Base-by-base conservation (phyloP, 2,113 vertebrate species). In the Crypturellus undulatus region DNA sequence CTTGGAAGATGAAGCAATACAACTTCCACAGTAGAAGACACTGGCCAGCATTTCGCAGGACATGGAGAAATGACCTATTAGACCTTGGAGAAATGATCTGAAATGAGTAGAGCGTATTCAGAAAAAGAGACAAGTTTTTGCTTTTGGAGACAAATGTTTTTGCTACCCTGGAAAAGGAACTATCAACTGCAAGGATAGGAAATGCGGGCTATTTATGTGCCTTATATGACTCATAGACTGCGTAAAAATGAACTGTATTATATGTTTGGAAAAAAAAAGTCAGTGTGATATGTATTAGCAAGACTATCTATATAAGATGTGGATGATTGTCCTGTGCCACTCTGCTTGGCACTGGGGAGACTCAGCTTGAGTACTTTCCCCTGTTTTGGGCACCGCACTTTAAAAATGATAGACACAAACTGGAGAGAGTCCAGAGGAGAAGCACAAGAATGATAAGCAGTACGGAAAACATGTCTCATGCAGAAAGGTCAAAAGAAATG, bases 401-500 rank as follows among this genome's bases (percentile, higher is more conserved):
- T 36, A 71, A 88, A 88, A 71, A 56, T 60, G 20, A 36, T 32
- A 80, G 56, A 90, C 60, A 21, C 62, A 92, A 87, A 62, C 77
- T 81, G 73, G 60, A 92, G 38, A 75, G 14, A 42, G 42, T 86
- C 56, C 85, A 81, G 79, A 94, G 32, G 8, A 90, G 54, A 56
- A 91, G 38, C 83, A 69, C 28, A 83, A 79, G 45, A 87, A 56
- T 47, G 36, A 12, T 70, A 88, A 90, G 26, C 56, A 64, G 6
- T 80, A 52, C 64, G 52, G 62, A 92, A 94, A 96, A 84, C 69
- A 51, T 16, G 42, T 16, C 1, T 2, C 38, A 43, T 64, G 51
- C 80, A 28, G 69, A 79, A 88, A 84, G 47, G 65, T 88, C 73
- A 84, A 79, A 43, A 89, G 19, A 91, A 79, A 17, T 75, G 52